Conservation (phyloP, 2,888 invertebrate genomes). For the Steinernema carpocapsae region DNA sequence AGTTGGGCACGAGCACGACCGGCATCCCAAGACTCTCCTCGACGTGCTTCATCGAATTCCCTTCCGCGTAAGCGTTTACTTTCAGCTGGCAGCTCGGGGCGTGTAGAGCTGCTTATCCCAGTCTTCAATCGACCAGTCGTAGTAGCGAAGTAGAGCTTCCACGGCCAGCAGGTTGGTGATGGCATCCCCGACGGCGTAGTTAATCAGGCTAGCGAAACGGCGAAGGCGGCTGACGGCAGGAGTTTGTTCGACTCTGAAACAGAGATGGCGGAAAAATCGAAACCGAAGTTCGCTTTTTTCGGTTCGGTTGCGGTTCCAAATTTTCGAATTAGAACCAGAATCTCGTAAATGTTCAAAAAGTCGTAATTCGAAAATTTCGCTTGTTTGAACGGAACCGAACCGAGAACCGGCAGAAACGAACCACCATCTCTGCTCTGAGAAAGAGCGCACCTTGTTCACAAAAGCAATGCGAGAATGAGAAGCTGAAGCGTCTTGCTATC, state of each 20-base stretch:
- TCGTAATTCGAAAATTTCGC: no score
- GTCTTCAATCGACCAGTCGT: slow-evolving; percentile 80
- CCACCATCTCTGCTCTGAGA: no score
- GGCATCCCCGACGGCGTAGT: slow-evolving; percentile 82
- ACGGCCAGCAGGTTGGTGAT: slow-evolving; percentile 92
- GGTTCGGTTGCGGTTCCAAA: no score
- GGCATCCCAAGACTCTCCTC: slow-evolving; percentile 70
- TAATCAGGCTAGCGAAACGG: not conserved
- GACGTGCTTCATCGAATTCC: slow-evolving; percentile 90
- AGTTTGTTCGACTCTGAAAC: not conserved
- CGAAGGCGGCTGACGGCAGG: not conserved
- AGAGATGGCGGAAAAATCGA: no score
- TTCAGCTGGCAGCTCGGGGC: slow-evolving; percentile 87
- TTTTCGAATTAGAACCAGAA: no score
- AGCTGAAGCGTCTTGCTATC: no score
- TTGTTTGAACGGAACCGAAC: no score
- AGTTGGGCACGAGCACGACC: slow-evolving; percentile 78
- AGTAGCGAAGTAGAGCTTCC: slow-evolving; percentile 83
- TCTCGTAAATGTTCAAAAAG: no score
- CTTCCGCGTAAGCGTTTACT: slow-evolving; percentile 97
- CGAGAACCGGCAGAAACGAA: no score
- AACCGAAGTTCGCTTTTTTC: no score
- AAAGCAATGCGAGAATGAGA: no score
- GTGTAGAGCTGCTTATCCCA: slow-evolving; percentile 83
- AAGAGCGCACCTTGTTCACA: no score